Base-by-base conservation (phyloP, 1,140 invertebrate genomes). In the Zaprionus ghesquierei region DNA sequence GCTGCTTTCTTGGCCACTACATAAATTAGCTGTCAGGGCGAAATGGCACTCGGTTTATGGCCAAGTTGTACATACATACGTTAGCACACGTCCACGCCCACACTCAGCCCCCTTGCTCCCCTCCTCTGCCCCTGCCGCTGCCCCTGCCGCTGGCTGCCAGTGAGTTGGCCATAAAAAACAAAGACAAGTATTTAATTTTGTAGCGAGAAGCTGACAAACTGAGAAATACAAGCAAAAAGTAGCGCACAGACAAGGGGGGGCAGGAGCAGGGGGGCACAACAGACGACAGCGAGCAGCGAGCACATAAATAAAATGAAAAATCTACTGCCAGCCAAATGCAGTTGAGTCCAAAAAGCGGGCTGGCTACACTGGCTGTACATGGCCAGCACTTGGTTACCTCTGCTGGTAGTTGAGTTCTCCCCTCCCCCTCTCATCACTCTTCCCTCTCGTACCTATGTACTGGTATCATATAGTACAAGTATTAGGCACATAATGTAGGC, bases 301-400 rank as follows among this genome's bases (percentile, higher is more conserved):
- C 84, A 89, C 85, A 89, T 89, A 89, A 89, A 89, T 89, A 89
- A 84, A 89, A 89, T 89, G 84, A 89, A 89, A 89, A 89, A 89
- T 89, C 84, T 89, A 89, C 84, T 89, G 77, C 80, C 84, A 78
- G 65, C 84, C 76, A 89, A 89, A 89, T 89, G 84, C 85, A 89
- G 84, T 87, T 66, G 61, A 75, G 69, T 73, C 51, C 51, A 56
- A 66, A 49, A 10, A 20, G 23, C 49, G 49, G 4, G 49, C 13
- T n/a, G 35, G n/a, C 31, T 33, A 12, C n/a, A 41, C 35, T 41
- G 35, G 35, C 35, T 25, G 49, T 51, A 51, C 49, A 25, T 25
- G 49, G 20, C 49, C 31, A 56, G 49, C 49, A 74, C 65, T 78
- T 81, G 77, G 75, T 86, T 87, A 82, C 71, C 64, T 54, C 29